A percentile compares a stretch with the other conserved stretches of the same genome.
These are phyloP conservation scores for Chauna torquata DNA, from an alignment of 2,113 vertebrate genomes.

Conservation along the genomic window DNA sequence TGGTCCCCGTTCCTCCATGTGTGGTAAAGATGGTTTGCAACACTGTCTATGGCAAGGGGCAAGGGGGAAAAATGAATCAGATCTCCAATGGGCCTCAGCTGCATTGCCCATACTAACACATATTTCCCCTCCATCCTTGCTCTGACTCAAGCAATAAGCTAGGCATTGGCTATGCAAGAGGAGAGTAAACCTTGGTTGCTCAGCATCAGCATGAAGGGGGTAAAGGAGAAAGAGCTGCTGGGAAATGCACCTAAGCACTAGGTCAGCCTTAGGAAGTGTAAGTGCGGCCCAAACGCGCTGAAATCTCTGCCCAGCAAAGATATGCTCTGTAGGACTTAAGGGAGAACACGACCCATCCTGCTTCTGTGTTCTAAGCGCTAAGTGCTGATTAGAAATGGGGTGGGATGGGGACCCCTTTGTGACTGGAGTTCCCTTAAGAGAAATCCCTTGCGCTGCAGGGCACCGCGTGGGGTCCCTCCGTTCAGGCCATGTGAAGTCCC, in stretches of 20 bases:
- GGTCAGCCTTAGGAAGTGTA: neutral
- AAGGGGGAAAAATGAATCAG: neutral
- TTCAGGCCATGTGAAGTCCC: neutral
- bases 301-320: neutral
- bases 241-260: slow-evolving; percentile 12
- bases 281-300: neutral
- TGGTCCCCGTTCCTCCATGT: neutral
- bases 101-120: rapidly evolving
- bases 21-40: neutral
- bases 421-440: neutral
- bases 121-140: neutral
- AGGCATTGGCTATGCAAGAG: neutral
- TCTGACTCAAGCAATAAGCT: neutral
- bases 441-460: neutral
- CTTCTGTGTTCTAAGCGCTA: neutral
- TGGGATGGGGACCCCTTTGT: neutral
- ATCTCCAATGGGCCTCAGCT: neutral
- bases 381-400: neutral
- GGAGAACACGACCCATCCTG: rapidly evolving
- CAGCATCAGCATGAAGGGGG: neutral
- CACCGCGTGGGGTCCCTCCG: rapidly evolving
- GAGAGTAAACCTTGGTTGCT: neutral
- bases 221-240: neutral
- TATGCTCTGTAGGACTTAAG: neutral
- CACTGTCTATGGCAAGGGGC: neutral